Evolutionary conservation across 2,888 invertebrate genomes (phyloP), one percentile per base, ranked within the genome.

Genomic region (Platycnemis pennipes): DNA sequence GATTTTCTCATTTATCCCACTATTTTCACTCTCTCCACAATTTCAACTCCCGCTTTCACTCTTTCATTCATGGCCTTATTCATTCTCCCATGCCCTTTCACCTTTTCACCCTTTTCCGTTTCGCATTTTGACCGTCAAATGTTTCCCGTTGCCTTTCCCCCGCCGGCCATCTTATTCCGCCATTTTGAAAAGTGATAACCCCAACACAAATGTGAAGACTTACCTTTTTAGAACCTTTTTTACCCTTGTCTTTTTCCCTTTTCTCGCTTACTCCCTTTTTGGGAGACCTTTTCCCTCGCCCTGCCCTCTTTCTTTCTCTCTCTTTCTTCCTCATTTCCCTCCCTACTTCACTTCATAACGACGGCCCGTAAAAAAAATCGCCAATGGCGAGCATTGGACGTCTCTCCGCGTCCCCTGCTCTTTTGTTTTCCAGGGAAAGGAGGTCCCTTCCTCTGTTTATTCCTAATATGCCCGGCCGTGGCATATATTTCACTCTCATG

Each of bases 101-200:
- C 8, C 77, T 37, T 77, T 11, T 11, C 77, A 1, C 63, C 11
- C 37, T 77, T 13, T 11, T 37, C 37, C 37, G 77, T 37, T 37
- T 77, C 77, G 77, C 77, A 37, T 77, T 77, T 13, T n/a, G 37
- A 37, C 11, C 37, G 77, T 77, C 77, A 77, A 37, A 31, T 31
- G 77, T 77, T 77, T 4, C 63, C 63, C 77, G 37, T 13, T 16
- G 7, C 69, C 37, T 31, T 13, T 37, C 26, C 31, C 77, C 77
- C 77, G 26, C 2, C 49, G 37, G 77, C 37, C 37, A 11, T 77
- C 37, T 11, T 37, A 37, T 26, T 16, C 37, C 37, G 8, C 77
- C 77, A 77, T 77, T 37, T 77, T 77, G 77, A 77, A 77, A 77
- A 77, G 77, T 77, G 77, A 77, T 77, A 77, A 77, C 4, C 77